These are phyloP conservation scores for Embidobia sp. DNA, from an alignment of 2,888 invertebrate genomes.

Conservation along the genomic window DNA sequence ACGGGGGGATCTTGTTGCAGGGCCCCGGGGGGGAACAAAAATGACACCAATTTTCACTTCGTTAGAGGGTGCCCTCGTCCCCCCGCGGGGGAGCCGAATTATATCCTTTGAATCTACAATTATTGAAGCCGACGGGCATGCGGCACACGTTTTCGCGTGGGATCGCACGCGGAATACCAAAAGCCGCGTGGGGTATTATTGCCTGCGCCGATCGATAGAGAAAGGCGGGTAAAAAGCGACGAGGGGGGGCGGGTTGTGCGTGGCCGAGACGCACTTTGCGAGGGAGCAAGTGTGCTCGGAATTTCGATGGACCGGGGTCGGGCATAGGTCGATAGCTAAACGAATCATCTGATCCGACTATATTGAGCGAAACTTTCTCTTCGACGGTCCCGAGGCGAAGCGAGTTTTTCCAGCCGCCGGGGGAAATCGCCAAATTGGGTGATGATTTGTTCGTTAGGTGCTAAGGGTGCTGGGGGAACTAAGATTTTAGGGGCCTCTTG, in stretches of 20 bases:
- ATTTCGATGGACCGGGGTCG: conserved; percentile 24
- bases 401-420: neutral
- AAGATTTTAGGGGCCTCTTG: no score
- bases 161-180: conserved; percentile 81
- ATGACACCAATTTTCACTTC: conserved; percentile 79
- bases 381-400: conserved; percentile 15
- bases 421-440: conserved; percentile 13
- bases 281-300: conserved; percentile 47
- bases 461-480: neutral
- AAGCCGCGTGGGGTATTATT: conserved; percentile 74
- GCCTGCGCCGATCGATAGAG: conserved; percentile 78
- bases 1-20: neutral
- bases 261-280: conserved; percentile 33
- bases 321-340: conserved; percentile 33
- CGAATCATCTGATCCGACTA: conserved; percentile 38
- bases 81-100: conserved; percentile 71
- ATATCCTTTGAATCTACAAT: conserved; percentile 82
- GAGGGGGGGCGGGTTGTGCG: conserved; percentile 1
- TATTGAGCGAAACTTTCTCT: conserved; percentile 36
- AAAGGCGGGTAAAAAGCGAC: conserved; percentile 27
- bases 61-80: conserved; percentile 71
- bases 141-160: conserved; percentile 78
- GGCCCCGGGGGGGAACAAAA: conserved; percentile 63
- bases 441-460: conserved; percentile 18
- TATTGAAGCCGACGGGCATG: conserved; percentile 77